A percentile compares a stretch with the other conserved stretches of the same genome.
Evolutionary conservation across 2,113 vertebrate genomes (phyloP).

Genomic region (Loxodonta africana): DNA sequence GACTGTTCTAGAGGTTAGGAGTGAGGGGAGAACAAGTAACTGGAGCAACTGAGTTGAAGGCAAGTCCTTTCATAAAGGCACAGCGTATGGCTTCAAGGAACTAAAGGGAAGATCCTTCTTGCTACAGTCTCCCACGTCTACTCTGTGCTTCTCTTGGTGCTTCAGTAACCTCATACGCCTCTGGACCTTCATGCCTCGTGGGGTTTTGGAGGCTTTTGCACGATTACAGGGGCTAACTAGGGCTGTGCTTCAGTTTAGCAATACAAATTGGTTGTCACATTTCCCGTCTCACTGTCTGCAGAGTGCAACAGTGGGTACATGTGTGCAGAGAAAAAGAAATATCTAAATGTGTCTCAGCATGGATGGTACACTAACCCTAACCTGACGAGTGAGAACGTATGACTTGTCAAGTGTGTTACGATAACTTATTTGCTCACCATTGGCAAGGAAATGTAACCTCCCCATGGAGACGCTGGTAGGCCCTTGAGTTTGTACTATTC

Average conservation of each 20-base stretch:
- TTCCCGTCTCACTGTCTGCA: conserved; percentile 33
- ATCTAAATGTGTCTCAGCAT: not conserved
- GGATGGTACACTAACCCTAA: not conserved
- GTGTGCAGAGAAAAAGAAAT: not conserved
- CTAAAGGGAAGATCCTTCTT: not conserved
- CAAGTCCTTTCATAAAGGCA: not conserved
- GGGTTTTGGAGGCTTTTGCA: conserved; percentile 13
- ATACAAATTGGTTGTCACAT: conserved; percentile 73
- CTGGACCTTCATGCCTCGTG: not conserved
- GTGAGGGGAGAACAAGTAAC: not conserved
- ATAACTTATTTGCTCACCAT: not conserved
- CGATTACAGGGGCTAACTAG: not conserved
- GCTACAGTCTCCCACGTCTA: not conserved
- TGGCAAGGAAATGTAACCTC: accelerated
- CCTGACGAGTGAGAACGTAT: not conserved
- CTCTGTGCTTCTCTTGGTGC: not conserved
- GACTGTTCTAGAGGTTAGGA: not conserved
- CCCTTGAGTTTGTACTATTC: not conserved
- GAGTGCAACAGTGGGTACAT: not conserved
- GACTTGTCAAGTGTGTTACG: not conserved
- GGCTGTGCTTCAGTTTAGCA: conserved; percentile 30
- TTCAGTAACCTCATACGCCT: not conserved
- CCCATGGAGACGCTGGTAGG: accelerated
- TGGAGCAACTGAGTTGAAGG: not conserved
- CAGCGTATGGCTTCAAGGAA: accelerated